phyloP scores from a whole-genome alignment of 1,140 invertebrate species.

The Drosophila pallidifrons region DNA sequence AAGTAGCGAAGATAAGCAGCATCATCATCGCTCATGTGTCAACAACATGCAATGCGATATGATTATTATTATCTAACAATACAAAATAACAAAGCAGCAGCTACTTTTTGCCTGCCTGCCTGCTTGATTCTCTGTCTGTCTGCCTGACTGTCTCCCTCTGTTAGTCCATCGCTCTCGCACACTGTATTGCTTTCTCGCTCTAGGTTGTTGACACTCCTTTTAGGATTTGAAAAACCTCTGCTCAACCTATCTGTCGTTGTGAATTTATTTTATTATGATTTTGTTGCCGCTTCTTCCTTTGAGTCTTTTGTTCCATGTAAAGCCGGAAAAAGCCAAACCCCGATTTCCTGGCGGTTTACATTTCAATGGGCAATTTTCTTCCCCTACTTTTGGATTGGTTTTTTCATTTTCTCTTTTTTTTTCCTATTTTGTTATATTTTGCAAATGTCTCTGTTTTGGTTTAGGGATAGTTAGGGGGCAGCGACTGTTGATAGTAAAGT shows the following conservation, averaged over 20 bases:
- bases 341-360: constrained; percentile 83
- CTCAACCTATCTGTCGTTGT: constrained; percentile 69
- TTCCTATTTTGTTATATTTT: constrained; percentile 19
- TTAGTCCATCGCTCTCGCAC: constrained; percentile 1
- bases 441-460: constrained; percentile 38
- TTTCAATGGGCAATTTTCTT: constrained; percentile 81
- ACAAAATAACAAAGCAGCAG: constrained; percentile 75
- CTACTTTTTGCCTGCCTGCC: constrained; percentile 75
- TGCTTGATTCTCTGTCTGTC: constrained; percentile 14
- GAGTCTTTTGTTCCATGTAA: constrained; percentile 67
- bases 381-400: constrained; percentile 36
- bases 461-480: constrained; percentile 53
- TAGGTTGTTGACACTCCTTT: constrained; percentile 74
- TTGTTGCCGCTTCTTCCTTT: constrained; percentile 63
- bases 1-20: constrained; percentile 49
- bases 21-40: constrained; percentile 81
- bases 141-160: constrained; percentile 6
- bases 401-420: constrained; percentile 29
- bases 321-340: constrained; percentile 83
- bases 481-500: constrained; percentile 59
- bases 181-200: constrained; percentile 18
- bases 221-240: constrained; percentile 62
- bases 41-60: constrained; percentile 83
- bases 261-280: constrained; percentile 60
- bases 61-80: constrained; percentile 83